phyloP scores from a whole-genome alignment of 1,140 invertebrate genomes.

The Zaprionus davidi region DNA sequence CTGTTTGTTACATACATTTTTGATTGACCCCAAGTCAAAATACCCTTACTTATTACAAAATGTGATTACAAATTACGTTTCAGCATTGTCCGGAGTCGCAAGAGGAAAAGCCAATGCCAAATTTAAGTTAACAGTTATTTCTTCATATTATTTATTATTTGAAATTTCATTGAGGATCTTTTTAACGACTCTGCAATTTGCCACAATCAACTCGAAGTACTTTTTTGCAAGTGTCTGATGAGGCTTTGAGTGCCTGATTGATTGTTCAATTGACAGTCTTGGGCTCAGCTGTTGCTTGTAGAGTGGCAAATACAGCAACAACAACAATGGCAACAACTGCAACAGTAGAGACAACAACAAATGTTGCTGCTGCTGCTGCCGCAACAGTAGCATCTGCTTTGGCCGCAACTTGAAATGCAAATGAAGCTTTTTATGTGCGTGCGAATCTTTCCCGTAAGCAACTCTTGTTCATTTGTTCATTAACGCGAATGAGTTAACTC shows the following conservation, averaged over 20 bases:
- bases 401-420: constrained; percentile 37
- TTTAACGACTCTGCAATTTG: background rate
- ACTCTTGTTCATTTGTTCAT: constrained; percentile 53
- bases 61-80: background rate
- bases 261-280: constrained; percentile 7
- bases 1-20: no score
- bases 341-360: constrained; percentile 3
- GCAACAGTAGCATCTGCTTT: background rate
- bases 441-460: constrained; percentile 48
- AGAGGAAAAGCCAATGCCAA: background rate
- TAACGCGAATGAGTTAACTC: constrained; percentile 70
- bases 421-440: constrained; percentile 67
- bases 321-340: background rate
- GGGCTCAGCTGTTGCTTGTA: background rate
- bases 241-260: constrained; percentile 4
- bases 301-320: background rate
- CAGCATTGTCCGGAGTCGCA: background rate
- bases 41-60: background rate
- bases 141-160: background rate
- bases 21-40: background rate
- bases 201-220: constrained; percentile 1
- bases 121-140: background rate
- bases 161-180: background rate
- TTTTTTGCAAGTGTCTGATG: background rate
- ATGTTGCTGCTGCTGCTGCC: background rate